Percentiles rank a stretch among this genome's conserved stretches.
Evolutionary conservation across 2,113 vertebrate genomes (phyloP).

Genomic region (Solea senegalensis): DNA sequence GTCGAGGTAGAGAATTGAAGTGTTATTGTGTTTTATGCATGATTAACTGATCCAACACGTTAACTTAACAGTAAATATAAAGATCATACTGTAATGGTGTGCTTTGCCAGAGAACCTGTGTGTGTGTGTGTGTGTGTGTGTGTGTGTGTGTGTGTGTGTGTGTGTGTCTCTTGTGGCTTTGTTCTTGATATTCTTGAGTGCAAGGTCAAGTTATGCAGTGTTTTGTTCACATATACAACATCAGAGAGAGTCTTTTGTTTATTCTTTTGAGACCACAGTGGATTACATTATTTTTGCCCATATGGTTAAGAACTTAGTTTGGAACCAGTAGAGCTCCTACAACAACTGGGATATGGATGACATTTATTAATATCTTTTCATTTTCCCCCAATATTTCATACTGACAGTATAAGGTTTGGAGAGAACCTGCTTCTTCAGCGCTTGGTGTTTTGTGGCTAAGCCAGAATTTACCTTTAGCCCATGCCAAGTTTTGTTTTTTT

Average conservation of each 20-base stretch:
- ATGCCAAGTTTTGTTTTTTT: not conserved
- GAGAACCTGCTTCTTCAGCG: not conserved
- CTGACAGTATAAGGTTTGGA: not conserved
- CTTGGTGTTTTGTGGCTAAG: not conserved
- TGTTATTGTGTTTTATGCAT: too few relatives aligned
- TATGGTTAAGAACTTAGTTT: slow-evolving; percentile 5
- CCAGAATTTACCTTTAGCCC: not conserved
- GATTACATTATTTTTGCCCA: slow-evolving; percentile 4
- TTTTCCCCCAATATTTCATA: not conserved
- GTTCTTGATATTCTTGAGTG: not conserved
- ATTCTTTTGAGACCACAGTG: not conserved
- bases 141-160: too few relatives aligned
- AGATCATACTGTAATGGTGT: too few relatives aligned
- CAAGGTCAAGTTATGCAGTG: not conserved
- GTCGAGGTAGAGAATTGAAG: too few relatives aligned
- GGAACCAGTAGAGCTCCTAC: not conserved
- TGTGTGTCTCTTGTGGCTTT: not conserved
- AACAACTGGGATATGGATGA: not conserved
- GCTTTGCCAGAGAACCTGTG: too few relatives aligned
- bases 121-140: too few relatives aligned
- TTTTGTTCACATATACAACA: not conserved
- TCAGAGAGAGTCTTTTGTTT: not conserved
- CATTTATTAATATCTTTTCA: slow-evolving; percentile 10
- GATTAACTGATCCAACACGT: too few relatives aligned
- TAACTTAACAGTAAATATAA: too few relatives aligned